Base-by-base conservation (phyloP, 2,113 vertebrate genomes). In the Grammomys dolichurus region DNA sequence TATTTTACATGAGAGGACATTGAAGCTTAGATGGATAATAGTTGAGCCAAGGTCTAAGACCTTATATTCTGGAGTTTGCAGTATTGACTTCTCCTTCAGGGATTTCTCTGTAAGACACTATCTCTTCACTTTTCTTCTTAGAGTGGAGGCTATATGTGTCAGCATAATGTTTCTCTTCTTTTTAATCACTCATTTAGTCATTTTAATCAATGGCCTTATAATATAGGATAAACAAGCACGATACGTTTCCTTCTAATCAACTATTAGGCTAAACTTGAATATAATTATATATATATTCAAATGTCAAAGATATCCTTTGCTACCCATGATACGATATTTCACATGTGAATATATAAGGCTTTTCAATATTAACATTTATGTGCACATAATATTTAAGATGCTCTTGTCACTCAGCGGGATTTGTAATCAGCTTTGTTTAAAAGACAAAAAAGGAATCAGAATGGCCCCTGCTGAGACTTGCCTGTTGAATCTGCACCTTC, bases 381-480 rank as follows among this genome's bases (percentile, higher is more conserved):
- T 26, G 19, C 11, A 40, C 3, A 70, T 14, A 76, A 56, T 78
- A 80, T 63, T 81, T 56, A 90, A 7, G 22, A 87, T 58, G 24
- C 58, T 92, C 6, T 89, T 89, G 3, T 65, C 90, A 86, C 9
- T 70, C 19, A 81, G 46, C n/a, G 65, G 19, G 36, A 31, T 67
- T 86, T 91, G 56, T 78, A 86, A 82, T 26, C 65, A 73, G 22
- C n/a, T 95, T 96, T 91, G 60, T 84, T 77, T 65, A 89, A 80
- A 78, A 97, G 65, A 94, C 90, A 76, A 54, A 87, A 12, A 91
- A 86, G 72, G 78, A 67, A 40, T 80, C 51, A 87, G 69, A 87
- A 80, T 17, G 24, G 36, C 72, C 56, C 14, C 33, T 40, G 48
- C 33, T 94, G 46, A 77, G n/a, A 63, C 12, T 46, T 96, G 86